Evolutionary conservation across 2,113 vertebrate species (phyloP).

Genomic region (Sisor rabdophorus): DNA sequence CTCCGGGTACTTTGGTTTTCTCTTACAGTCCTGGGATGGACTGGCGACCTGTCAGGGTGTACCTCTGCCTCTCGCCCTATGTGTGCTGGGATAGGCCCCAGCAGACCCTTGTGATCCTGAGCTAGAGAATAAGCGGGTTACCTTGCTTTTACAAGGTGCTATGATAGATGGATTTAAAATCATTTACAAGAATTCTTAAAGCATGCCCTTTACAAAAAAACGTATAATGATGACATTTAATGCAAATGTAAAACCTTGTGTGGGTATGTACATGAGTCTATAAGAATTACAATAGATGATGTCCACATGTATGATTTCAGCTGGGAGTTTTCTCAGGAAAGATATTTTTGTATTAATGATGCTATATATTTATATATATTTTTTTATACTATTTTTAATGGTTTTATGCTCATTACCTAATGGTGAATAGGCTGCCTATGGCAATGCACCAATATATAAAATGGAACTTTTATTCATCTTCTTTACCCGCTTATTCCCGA

Average conservation of each 20-base stretch:
- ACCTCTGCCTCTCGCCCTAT: too few relatives aligned
- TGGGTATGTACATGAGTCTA: neutral
- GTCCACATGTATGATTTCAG: slow-evolving; percentile 31
- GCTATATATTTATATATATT: too few relatives aligned
- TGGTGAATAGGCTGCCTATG: slow-evolving; percentile 37
- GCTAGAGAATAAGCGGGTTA: too few relatives aligned
- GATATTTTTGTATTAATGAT: slow-evolving; percentile 39
- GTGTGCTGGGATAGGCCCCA: too few relatives aligned
- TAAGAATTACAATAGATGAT: neutral
- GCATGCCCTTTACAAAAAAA: neutral
- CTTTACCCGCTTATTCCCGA: too few relatives aligned
- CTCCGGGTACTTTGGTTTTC: too few relatives aligned
- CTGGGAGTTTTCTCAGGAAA: slow-evolving; percentile 26
- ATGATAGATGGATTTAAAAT: neutral
- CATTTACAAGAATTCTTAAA: neutral
- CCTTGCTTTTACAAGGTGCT: too few relatives aligned
- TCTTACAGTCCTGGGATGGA: too few relatives aligned
- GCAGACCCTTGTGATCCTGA: too few relatives aligned
- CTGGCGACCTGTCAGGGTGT: too few relatives aligned
- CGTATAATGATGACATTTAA: slow-evolving; percentile 37
- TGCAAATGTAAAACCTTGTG: slow-evolving; percentile 24
- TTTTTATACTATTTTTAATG: too few relatives aligned
- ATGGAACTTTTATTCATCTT: too few relatives aligned
- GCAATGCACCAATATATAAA: slow-evolving; percentile 35
- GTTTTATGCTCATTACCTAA: slow-evolving; percentile 37